Base-by-base conservation (phyloP, 2,797 vertebrate genomes). In the Falco columbarius region DNA sequence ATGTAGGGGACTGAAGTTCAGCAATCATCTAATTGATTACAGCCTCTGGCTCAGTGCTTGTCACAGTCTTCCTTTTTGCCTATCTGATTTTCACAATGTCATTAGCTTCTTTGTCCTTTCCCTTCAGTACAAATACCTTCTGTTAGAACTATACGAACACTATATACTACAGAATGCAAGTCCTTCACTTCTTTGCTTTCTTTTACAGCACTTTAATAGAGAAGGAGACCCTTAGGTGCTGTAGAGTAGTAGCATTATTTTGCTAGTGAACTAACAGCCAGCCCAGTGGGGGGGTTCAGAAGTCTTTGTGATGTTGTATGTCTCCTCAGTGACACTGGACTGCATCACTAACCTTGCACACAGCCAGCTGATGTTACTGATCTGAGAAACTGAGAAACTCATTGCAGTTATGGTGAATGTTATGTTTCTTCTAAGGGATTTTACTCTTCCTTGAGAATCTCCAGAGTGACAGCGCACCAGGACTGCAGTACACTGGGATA, bases 21-120 rank as follows among this genome's bases (percentile, higher is more conserved):
- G 23, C 61, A 76, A 59, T 86, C 88, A 90, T 46, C 36, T 90
- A 93, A 94, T 80, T 86, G 86, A 92, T 90, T 89, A n/a, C 22
- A 76, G 44, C 26, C 23, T 76, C 40, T 61, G 46, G 38, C 47
- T 91, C 72, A 52, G 20, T 70, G 58, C 47, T 94, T 92, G 47
- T 30, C n/a, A 80, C 24, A 56, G 12, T 74, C 40, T 73, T 70
- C n/a, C 26, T 40, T 79, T 95, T 71, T 76, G 12, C 26, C n/a
- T 71, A 20, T 86, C 70, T 79, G 49, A 71, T 87, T 88, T 82
- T 83, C 68, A 72, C 40, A 66, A 20, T 38, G 42, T 58, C 79
- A 22, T 80, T 71, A 63, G 10, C 20, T 89, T 83, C n/a, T 79
- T 86, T 84, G 21, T 29, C 9, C 17, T 73, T 63, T 89, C 44